phyloP scores from a whole-genome alignment of 1,140 invertebrate genomes.

The Bilobella aurantiaca region DNA sequence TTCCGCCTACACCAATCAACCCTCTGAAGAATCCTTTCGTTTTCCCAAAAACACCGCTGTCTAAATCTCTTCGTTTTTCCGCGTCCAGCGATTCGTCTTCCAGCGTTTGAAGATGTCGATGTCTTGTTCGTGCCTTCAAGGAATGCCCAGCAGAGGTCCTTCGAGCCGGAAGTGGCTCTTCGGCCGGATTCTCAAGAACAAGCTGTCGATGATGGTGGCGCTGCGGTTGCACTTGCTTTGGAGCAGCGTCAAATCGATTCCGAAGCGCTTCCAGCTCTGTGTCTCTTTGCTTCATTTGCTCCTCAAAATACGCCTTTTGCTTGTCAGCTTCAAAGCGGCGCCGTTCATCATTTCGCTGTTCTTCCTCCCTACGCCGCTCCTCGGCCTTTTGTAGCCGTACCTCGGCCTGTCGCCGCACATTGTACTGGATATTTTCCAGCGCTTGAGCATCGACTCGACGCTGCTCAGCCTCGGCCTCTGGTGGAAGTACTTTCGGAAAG shows the following conservation, averaged over 20 bases:
- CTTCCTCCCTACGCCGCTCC: not conserved
- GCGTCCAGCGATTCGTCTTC: not conserved
- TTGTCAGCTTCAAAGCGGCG: not conserved
- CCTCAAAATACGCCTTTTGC: not conserved
- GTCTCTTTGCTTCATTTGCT: not conserved
- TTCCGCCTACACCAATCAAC: not conserved
- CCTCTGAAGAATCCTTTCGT: not conserved
- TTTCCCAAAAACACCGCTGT: not conserved
- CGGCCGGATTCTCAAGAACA: too few species aligned
- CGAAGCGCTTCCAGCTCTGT: not conserved
- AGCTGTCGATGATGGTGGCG: too few species aligned
- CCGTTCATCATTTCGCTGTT: not conserved
- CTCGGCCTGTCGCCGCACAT: not conserved
- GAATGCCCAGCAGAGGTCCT: too few species aligned
- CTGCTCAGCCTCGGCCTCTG: not conserved
- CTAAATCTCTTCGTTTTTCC: not conserved
- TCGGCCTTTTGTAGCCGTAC: not conserved
- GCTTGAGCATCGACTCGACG: not conserved
- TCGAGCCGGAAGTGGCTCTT: too few species aligned
- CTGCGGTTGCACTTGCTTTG: too few species aligned
- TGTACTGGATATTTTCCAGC: not conserved
- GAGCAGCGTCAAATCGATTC: too few species aligned
- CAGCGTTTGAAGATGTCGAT: not conserved
- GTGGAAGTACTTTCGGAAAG: not conserved
- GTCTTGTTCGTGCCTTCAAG: too few species aligned